Evolutionary conservation across 2,113 vertebrate species (phyloP).

Genomic region (Oplegnathus fasciatus): DNA sequence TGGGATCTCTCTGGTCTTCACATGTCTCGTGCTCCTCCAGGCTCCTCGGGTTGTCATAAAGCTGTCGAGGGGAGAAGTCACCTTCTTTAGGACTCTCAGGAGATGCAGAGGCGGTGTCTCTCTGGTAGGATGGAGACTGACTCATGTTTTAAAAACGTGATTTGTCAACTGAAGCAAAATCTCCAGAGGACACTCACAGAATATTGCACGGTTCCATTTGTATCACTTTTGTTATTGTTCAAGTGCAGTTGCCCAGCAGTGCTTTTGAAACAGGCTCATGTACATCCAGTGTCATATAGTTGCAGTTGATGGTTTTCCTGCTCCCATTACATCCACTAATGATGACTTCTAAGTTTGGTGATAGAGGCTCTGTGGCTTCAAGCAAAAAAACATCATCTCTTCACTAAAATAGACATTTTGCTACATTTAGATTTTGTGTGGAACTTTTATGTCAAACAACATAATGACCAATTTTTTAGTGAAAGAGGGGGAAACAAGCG

Average conservation of each 20-base stretch:
- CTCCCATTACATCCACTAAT: slow-evolving; percentile 23
- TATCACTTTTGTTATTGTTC: slow-evolving; percentile 64
- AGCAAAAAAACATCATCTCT: slow-evolving; percentile 18
- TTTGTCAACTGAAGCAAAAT: slow-evolving; percentile 62
- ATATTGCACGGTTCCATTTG: slow-evolving; percentile 60
- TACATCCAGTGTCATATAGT: slow-evolving; percentile 23
- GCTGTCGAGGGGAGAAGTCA: slow-evolving; percentile 67
- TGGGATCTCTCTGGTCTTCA: slow-evolving; percentile 67
- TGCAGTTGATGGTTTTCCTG: slow-evolving; percentile 14
- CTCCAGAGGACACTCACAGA: slow-evolving; percentile 56
- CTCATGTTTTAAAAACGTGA: slow-evolving; percentile 68
- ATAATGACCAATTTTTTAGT: slow-evolving; percentile 21
- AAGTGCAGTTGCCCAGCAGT: slow-evolving; percentile 47
- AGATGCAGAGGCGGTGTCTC: slow-evolving; percentile 57
- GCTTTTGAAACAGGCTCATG: slow-evolving; percentile 38
- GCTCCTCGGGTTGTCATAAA: slow-evolving; percentile 69
- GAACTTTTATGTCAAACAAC: slow-evolving; percentile 23
- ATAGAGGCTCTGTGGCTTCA: slow-evolving; percentile 15
- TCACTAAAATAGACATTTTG: slow-evolving; percentile 33
- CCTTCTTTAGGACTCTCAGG: slow-evolving; percentile 70
- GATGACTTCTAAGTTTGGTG: slow-evolving; percentile 28
- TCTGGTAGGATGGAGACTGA: slow-evolving; percentile 55
- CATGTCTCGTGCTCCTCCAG: slow-evolving; percentile 68
- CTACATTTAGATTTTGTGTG: slow-evolving; percentile 32
- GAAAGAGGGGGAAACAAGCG: slow-evolving; percentile 20